Base-by-base conservation (phyloP, 37 sponge, comb jelly and placozoan genomes). In the Beroe forskalii region DNA sequence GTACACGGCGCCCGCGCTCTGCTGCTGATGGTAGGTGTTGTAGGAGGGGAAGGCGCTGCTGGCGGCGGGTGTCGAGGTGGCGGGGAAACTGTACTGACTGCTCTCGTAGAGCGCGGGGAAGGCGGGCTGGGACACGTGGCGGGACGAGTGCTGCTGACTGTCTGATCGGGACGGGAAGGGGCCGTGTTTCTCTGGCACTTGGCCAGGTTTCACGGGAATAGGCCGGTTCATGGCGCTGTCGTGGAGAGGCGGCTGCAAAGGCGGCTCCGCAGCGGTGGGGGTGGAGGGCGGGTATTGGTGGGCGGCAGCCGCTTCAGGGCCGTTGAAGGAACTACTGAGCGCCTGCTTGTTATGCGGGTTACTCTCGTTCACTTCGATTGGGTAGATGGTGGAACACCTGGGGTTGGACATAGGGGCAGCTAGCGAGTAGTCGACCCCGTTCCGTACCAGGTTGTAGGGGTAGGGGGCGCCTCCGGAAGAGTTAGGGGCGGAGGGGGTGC, bases 291-390 rank as follows among this genome's bases (percentile, higher is more conserved):
- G n/a, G 66, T 63, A 63, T 19, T 63, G 66, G n/a, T n/a, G n/a
- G 9, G 60, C 60, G 6, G n/a, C 66, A n/a, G 66, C 66, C 66
- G 28, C 66, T 4, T 63, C 66, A 6, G 66, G 66, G n/a, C 66
- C 66, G 25, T 63, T 63, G 66, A 28, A 63, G n/a, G n/a, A n/a
- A 63, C 25, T 63, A 30, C 25, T 63, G 28, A 63, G 20, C 2
- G 66, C 66, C n/a, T 63, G 66, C 66, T 63, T 63, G 25, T 63
- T 63, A 19, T 63, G 66, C 14, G 66, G 66, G 66, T 63, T 63
- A 63, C 66, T 63, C 25, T 63, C 66, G 30, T 72, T 72, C 36
- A 72, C 40, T 37, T 72, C 75, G 38, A 72, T 32, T 19, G 75
- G 75, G 30, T 72, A 72, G 12, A 72, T 72, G 12, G 75, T 72